phyloP scores from a whole-genome alignment of 2,888 invertebrate genomes.

The Tanytarsus gracilentus region DNA sequence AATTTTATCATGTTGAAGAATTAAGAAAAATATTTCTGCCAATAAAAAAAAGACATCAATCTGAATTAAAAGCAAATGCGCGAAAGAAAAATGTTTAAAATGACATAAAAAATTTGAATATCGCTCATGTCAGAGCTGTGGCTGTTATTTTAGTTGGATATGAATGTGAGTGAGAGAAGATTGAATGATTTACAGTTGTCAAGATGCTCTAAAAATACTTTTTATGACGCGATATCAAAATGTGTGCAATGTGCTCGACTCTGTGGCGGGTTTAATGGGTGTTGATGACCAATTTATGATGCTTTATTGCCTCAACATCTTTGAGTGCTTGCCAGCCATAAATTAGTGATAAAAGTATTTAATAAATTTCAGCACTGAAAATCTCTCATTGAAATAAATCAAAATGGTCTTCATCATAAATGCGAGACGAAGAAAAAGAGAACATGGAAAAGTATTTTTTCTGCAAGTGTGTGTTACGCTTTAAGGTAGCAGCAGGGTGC shows the following conservation, averaged over 20 bases:
- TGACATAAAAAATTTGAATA: conserved; percentile 14
- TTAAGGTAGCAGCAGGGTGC: too few relatives aligned
- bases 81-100: conserved; percentile 18
- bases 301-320: conserved; percentile 16
- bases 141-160: background rate
- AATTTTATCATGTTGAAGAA: too few relatives aligned
- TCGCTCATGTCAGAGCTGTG: background rate
- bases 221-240: conserved; percentile 18
- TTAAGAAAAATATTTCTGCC: background rate
- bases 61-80: background rate
- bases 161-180: background rate
- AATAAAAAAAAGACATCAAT: conserved; percentile 22
- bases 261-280: conserved; percentile 9
- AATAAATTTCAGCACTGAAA: too few relatives aligned
- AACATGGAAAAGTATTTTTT: too few relatives aligned
- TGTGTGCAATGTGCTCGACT: background rate
- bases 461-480: too few relatives aligned
- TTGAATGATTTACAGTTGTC: conserved; percentile 28
- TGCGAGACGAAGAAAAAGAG: too few relatives aligned
- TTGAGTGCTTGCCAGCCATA: conserved; percentile 5
- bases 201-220: conserved; percentile 20
- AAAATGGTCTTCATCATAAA: too few relatives aligned
- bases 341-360: conserved; percentile 11
- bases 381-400: too few relatives aligned
- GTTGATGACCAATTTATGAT: conserved; percentile 28